Base-by-base conservation (phyloP, 2,113 vertebrate genomes). In the Pedionomus torquatus region DNA sequence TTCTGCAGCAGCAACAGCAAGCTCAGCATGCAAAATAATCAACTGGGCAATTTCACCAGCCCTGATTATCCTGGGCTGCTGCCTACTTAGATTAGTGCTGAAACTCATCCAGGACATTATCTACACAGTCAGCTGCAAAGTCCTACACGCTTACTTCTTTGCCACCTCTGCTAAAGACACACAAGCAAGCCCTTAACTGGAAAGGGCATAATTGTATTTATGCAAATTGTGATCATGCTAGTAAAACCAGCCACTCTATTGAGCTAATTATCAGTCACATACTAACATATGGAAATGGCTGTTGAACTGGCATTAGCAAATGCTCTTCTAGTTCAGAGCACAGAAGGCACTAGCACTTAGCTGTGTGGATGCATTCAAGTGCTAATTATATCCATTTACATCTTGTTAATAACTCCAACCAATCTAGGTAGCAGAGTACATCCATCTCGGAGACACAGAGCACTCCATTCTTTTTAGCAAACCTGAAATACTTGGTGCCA, bases 31-130 rank as follows among this genome's bases (percentile, higher is more conserved):
- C 65, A 84, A 70, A 95, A 91, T 31, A 76, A 93, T 82, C 90
- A 87, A 13, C 61, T 26, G 43, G 48, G 87, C 57, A 58, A 91
- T 85, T 92, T 86, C 86, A 90, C 49, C 46, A 80, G 33, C 71
- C 44, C 86, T 95, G 76, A 90, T 93, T 93, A 95, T 76, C 79
- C 86, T 90, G 79, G 76, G 85, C 75, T 92, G 58, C 75, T 95
- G 94, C 89, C 86, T 90, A 24, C 46, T 92, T 54, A 66, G 75
- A 93, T 95, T 90, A 87, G 49, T 51, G 37, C 93, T 89, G 65
- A 92, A 93, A 90, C 18, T 26, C 86, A 80, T 77, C 79, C 83
- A 95, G 54, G 44, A 80, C 54, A 49, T 83, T 72, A 93, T 39
- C 92, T 72, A 79, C 78, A 39, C 9, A 69, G 85, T 64, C 78